These are phyloP conservation scores for Sylvia borin DNA, from an alignment of 2,797 vertebrate genomes.

Conservation along the genomic window DNA sequence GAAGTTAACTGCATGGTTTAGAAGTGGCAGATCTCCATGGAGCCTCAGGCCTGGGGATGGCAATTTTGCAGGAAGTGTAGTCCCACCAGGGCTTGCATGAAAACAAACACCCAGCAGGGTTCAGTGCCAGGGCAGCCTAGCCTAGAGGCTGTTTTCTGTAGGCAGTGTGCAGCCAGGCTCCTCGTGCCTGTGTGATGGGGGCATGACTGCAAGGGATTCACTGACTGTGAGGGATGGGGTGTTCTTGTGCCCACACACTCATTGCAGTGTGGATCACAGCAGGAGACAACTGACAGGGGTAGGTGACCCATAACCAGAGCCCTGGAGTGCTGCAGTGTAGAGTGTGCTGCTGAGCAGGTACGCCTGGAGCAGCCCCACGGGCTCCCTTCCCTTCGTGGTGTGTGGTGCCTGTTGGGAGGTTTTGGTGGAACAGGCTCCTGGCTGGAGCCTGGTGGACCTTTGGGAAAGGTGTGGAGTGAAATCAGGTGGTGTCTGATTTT, in stretches of 20 bases:
- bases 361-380: background rate
- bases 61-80: accelerated
- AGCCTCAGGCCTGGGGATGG: background rate
- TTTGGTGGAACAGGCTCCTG: background rate
- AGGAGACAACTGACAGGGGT: background rate
- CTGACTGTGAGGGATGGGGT: background rate
- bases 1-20: background rate
- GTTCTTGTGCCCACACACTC: background rate
- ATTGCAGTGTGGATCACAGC: background rate
- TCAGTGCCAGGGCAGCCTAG: background rate
- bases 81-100: background rate
- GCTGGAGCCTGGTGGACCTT: background rate
- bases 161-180: background rate
- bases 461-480: background rate
- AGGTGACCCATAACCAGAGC: background rate
- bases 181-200: accelerated
- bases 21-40: background rate
- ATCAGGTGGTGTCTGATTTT: background rate
- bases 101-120: background rate
- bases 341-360: background rate
- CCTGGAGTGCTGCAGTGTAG: background rate
- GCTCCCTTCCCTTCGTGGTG: background rate
- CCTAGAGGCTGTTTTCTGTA: background rate
- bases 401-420: background rate
- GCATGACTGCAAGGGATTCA: accelerated